phyloP scores from a whole-genome alignment of 2,113 vertebrate genomes.

The Oplegnathus fasciatus region DNA sequence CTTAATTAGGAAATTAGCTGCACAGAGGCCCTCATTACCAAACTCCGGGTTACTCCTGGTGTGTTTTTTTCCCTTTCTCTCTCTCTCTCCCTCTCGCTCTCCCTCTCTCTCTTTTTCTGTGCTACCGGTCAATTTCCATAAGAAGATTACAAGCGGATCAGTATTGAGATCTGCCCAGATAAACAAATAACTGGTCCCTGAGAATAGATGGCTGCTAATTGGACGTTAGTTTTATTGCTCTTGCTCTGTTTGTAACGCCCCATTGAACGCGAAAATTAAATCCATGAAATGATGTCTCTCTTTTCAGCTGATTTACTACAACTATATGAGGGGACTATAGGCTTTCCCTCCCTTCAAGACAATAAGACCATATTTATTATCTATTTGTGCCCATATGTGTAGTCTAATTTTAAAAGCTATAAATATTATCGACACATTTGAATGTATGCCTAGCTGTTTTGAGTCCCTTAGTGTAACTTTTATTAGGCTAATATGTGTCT shows the following conservation, averaged over 20 bases:
- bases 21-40: conserved; percentile 87
- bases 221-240: conserved; percentile 81
- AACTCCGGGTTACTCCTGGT: conserved; percentile 70
- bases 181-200: conserved; percentile 80
- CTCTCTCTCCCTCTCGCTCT: conserved; percentile 56
- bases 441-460: neutral
- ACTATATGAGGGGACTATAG: neutral
- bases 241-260: conserved; percentile 78
- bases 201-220: conserved; percentile 88
- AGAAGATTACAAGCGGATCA: conserved; percentile 90
- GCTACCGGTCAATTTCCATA: conserved; percentile 83
- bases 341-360: neutral
- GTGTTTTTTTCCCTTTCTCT: conserved; percentile 13
- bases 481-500: neutral
- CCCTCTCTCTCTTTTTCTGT: conserved; percentile 62
- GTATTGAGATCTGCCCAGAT: conserved; percentile 83
- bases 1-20: conserved; percentile 90
- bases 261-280: conserved; percentile 77
- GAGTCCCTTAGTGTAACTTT: neutral
- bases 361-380: neutral
- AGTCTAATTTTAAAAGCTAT: neutral
- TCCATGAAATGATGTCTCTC: conserved; percentile 71
- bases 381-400: neutral
- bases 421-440: neutral
- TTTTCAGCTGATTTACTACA: conserved; percentile 66